Base-by-base conservation (phyloP, 64 coral and sea anemone species). In the Dendrophyllia cribrosa region DNA sequence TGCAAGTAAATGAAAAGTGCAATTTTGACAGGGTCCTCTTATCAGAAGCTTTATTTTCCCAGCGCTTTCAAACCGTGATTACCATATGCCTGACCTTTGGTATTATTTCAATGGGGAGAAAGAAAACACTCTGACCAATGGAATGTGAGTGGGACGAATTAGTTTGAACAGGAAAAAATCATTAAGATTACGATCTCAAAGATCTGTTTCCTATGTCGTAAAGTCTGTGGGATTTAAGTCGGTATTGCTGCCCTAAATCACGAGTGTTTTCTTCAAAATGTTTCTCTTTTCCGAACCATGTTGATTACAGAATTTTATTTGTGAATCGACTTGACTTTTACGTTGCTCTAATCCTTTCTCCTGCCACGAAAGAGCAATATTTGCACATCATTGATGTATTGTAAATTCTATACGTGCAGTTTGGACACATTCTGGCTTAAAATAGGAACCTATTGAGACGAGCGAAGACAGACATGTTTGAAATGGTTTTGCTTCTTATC, bases 101-200 rank as follows among this genome's bases (percentile, higher is more conserved):
- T 77, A 43, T 75, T 75, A 17, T 75, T 75, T 50, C 72, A 75
- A 50, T 7, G 5, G 20, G 20, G 17, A 17, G n/a, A 77, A 77
- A 25, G 17, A 77, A 56, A 77, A 77, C 75, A 77, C 51, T 13
- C 16, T 23, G n/a, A 10, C 2, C 51, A 52, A 24, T 53, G 45
- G 72, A 77, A 77, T 55, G 51, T n/a, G 7, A 55, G 74, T 52
- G 3, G 75, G 75, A 53, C 15, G 70, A 11, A 15, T 44, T 72
- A 16, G 70, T 13, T 43, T 24, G 59, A 46, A 61, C 78, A 65
- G 58, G 78, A 64, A 82, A 43, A 79, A 24, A 17, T 59, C 15
- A 65, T 82, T 45, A 82, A 82, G 78, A 82, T 82, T 46, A 82
- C 60, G 26, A 82, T 82, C 59, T 82, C 43, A 64, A 62, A 66